Conservation (phyloP, 2,888 invertebrate species). For the Drosophila koepferae region DNA sequence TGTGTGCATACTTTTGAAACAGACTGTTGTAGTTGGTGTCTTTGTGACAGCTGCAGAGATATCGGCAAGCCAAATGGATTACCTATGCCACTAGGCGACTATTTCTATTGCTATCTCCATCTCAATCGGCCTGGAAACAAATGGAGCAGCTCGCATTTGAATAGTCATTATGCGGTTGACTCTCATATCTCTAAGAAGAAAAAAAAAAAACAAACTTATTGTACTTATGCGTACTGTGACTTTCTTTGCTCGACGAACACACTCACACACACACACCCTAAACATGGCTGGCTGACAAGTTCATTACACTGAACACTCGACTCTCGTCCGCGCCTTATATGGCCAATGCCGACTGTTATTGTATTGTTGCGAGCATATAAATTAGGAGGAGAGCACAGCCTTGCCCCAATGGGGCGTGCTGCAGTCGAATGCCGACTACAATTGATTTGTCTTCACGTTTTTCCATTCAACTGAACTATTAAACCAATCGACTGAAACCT, state of each 20-base stretch:
- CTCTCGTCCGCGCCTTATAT: slow-evolving; percentile 51
- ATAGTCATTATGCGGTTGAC: slow-evolving; percentile 63
- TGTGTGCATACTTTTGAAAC: slow-evolving; percentile 70
- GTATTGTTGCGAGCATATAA: slow-evolving; percentile 56
- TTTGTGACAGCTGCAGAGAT: slow-evolving; percentile 73
- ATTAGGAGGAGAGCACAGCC: slow-evolving; percentile 15
- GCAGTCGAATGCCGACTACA: slow-evolving; percentile 30
- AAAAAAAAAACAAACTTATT: slow-evolving; percentile 18
- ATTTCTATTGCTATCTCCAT: slow-evolving; percentile 42
- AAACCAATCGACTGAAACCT: slow-evolving; percentile 39
- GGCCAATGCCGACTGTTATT: slow-evolving; percentile 65
- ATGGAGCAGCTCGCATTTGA: slow-evolving; percentile 73
- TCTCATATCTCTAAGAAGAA: slow-evolving; percentile 33
- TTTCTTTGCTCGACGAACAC: slow-evolving; percentile 56
- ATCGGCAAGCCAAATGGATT: slow-evolving; percentile 76
- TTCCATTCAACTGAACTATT: slow-evolving; percentile 30
- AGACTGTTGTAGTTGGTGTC: slow-evolving; percentile 46
- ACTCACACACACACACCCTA: slow-evolving; percentile 67
- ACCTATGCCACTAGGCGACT: slow-evolving; percentile 46
- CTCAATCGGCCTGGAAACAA: slow-evolving; percentile 65
- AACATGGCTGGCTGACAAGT: slow-evolving; percentile 76
- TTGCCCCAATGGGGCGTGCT: slow-evolving; percentile 19
- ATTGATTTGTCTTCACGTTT: slow-evolving; percentile 39
- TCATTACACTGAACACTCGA: slow-evolving; percentile 63
- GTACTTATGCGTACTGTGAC: slow-evolving; percentile 57